These are phyloP conservation scores for Euspilapteryx auroguttella DNA, from an alignment of 2,888 invertebrate genomes.

Conservation along the genomic window DNA sequence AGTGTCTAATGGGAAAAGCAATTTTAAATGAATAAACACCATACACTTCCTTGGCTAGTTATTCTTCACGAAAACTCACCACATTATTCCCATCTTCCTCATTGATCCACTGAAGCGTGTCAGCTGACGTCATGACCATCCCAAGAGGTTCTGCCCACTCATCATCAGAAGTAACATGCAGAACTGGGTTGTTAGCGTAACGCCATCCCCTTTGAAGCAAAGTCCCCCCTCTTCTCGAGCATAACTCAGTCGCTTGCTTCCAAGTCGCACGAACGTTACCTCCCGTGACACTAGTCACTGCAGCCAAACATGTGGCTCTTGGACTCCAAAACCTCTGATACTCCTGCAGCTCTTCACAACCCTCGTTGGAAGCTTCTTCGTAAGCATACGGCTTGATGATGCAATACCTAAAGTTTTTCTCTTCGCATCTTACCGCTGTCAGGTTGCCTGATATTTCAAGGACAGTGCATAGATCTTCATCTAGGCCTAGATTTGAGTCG, in stretches of 20 bases:
- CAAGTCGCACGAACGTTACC: slow-evolving; percentile 37
- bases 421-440: slow-evolving; percentile 29
- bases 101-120: slow-evolving; percentile 17
- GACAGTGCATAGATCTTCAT: slow-evolving; percentile 28
- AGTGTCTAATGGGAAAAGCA: too few relatives aligned
- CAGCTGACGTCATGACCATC: slow-evolving; percentile 18
- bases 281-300: slow-evolving; percentile 19
- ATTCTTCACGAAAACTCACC: too few relatives aligned
- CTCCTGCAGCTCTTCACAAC: slow-evolving; percentile 19
- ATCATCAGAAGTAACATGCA: slow-evolving; percentile 12
- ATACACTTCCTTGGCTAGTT: too few relatives aligned
- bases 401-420: slow-evolving; percentile 35
- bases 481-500: slow-evolving; percentile 14
- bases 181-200: slow-evolving; percentile 28
- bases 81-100: slow-evolving; percentile 15
- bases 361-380: slow-evolving; percentile 14
- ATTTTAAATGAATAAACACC: too few relatives aligned
- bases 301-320: slow-evolving; percentile 25
- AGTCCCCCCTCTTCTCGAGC: slow-evolving; percentile 22
- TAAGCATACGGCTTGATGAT: slow-evolving; percentile 28
- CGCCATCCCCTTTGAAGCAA: slow-evolving; percentile 41
- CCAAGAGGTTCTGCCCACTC: slow-evolving; percentile 26
- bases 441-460: slow-evolving; percentile 25
- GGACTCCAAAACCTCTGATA: slow-evolving; percentile 31
- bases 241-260: slow-evolving; percentile 28